These are phyloP conservation scores for Zaprionus camerounensis DNA, from an alignment of 1,140 invertebrate species.

Conservation along the genomic window DNA sequence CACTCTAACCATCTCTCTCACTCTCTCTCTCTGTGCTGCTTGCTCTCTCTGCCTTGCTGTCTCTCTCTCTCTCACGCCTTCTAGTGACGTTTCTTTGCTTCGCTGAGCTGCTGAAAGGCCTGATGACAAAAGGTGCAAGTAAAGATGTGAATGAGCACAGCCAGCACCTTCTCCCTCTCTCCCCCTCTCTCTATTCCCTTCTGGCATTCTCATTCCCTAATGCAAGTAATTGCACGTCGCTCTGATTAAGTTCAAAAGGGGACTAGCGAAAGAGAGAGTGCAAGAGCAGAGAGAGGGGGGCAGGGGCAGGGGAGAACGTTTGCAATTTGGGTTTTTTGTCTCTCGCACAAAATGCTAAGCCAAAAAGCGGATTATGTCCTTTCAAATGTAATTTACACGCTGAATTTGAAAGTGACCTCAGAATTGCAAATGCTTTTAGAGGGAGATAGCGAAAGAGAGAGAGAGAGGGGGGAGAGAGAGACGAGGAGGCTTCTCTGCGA, in stretches of 20 bases:
- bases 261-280: neutral
- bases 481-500: neutral
- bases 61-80: neutral
- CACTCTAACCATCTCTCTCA: neutral
- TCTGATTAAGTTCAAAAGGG: slow-evolving; percentile 68
- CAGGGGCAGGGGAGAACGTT: neutral
- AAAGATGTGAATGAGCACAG: slow-evolving; percentile 46
- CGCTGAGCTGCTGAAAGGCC: slow-evolving; percentile 70
- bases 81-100: slow-evolving; percentile 13
- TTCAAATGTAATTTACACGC: slow-evolving; percentile 64
- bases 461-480: too few species aligned
- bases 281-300: neutral
- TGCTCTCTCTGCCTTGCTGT: slow-evolving; percentile 25
- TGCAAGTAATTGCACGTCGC: slow-evolving; percentile 77
- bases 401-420: slow-evolving; percentile 67
- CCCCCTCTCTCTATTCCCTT: neutral
- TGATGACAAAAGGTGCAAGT: slow-evolving; percentile 72
- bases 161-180: slow-evolving; percentile 13
- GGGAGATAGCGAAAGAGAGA: neutral
- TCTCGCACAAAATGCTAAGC: slow-evolving; percentile 59
- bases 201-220: slow-evolving; percentile 52
- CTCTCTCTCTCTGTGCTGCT: slow-evolving; percentile 1
- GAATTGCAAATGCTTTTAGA: slow-evolving; percentile 26
- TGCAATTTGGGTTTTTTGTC: slow-evolving; percentile 65
- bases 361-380: slow-evolving; percentile 73